Percentiles rank a stretch among this genome's conserved stretches.
Conservation (phyloP, 2,113 vertebrate genomes). For the Hydropotes inermis region DNA sequence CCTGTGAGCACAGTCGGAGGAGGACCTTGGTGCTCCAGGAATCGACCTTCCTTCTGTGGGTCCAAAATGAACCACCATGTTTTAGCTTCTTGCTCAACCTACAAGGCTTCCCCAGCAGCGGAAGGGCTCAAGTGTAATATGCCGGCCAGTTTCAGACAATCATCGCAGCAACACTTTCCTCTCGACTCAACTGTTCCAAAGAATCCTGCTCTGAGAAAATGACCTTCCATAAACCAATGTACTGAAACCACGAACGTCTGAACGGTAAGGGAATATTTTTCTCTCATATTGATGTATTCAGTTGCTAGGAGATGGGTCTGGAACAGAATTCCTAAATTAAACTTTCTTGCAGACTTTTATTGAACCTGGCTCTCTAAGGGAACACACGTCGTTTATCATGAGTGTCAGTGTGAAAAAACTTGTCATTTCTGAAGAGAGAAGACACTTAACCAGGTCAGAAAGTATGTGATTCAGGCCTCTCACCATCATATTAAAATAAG, state of each 20-base stretch:
- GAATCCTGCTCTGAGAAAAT: neutral
- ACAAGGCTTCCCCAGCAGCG: neutral
- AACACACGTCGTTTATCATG: neutral
- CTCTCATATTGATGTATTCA: neutral
- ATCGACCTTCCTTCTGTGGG: neutral
- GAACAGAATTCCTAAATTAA: conserved; percentile 26
- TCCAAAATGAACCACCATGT: neutral
- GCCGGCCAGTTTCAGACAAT: neutral
- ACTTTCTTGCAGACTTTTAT: neutral
- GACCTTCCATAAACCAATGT: neutral
- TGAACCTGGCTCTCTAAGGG: neutral
- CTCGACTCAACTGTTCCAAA: neutral
- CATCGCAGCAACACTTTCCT: neutral
- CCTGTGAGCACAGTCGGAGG: neutral
- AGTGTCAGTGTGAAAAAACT: neutral
- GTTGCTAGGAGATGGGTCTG: conserved; percentile 54
- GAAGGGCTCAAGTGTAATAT: neutral
- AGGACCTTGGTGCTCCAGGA: neutral
- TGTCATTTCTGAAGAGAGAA: conserved; percentile 7
- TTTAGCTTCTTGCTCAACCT: neutral
- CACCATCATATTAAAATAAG: neutral
- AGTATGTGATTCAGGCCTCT: neutral
- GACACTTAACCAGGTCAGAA: neutral
- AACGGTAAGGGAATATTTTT: neutral
- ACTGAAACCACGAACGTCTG: neutral